Conservation (phyloP, 2,797 vertebrate species). For the Lagocephalus sceleratus region DNA sequence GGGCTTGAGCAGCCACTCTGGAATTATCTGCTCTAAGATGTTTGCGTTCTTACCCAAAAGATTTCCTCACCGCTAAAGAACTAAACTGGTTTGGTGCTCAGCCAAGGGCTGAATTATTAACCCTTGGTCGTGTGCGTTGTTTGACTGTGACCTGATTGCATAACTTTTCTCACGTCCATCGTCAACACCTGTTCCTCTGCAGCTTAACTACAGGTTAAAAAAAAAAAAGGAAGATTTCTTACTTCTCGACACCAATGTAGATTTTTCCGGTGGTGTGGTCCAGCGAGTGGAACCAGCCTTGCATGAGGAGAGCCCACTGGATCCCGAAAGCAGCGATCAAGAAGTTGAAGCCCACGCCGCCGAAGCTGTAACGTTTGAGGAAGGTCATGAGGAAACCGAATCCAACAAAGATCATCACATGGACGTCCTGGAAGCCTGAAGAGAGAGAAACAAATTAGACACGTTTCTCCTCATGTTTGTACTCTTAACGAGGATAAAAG, state of each 20-base stretch:
- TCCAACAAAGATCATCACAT: conserved; percentile 98
- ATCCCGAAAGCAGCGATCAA: conserved; percentile 91
- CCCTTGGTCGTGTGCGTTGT: no score
- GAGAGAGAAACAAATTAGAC: background rate
- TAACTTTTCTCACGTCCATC: background rate
- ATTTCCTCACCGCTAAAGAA: no score
- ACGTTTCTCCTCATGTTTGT: no score
- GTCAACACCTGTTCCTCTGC: background rate
- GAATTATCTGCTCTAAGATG: no score
- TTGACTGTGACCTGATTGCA: background rate
- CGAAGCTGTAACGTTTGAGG: conserved; percentile 90
- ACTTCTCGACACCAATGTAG: conserved; percentile 85
- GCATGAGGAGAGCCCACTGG: conserved; percentile 97
- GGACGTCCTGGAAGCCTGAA: conserved; percentile 95
- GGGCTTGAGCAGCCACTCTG: no score
- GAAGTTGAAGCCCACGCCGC: conserved; percentile 92
- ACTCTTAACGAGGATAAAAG: no score
- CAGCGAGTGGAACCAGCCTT: conserved; percentile 91
- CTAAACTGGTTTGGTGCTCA: no score
- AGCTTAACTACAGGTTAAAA: background rate
- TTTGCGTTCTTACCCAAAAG: no score
- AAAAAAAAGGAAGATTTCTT: conserved; percentile 24
- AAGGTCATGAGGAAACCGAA: conserved; percentile 99
- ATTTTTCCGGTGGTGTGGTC: conserved; percentile 73
- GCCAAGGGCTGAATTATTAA: no score